These are phyloP conservation scores for Bucorvus abyssinicus DNA, from an alignment of 2,797 vertebrate genomes.

Conservation along the genomic window DNA sequence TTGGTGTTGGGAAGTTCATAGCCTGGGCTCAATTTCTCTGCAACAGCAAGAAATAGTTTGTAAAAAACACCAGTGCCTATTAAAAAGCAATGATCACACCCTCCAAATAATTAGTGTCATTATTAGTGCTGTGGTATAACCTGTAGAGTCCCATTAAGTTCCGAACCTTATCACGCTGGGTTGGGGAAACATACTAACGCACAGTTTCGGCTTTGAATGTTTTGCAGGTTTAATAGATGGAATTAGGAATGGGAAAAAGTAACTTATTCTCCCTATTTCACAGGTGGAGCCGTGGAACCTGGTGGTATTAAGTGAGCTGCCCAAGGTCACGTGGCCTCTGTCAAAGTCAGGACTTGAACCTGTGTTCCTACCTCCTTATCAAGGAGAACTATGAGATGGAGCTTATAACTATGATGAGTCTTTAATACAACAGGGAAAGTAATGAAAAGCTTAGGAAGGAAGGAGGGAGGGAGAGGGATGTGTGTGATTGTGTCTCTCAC, in stretches of 20 bases:
- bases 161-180: background rate
- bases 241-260: slow-evolving; percentile 25
- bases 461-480: background rate
- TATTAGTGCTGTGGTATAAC: slow-evolving; percentile 44
- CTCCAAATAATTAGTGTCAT: slow-evolving; percentile 47
- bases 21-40: background rate
- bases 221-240: slow-evolving; percentile 45
- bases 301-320: background rate
- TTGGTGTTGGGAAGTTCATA: background rate
- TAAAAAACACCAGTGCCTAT: background rate
- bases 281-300: background rate
- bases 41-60: background rate
- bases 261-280: slow-evolving; percentile 15
- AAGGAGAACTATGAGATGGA: background rate
- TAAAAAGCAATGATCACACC: slow-evolving; percentile 10
- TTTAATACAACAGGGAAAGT: slow-evolving; percentile 28
- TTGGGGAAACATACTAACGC: background rate
- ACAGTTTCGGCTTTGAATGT: slow-evolving; percentile 44
- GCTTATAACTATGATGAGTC: background rate
- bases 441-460: slow-evolving; percentile 39
- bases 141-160: slow-evolving; percentile 53
- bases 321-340: background rate
- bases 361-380: slow-evolving; percentile 3
- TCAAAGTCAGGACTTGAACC: slow-evolving; percentile 3
- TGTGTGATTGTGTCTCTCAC: background rate